Conservation (phyloP, 2,113 vertebrate genomes). For the Eleginops maclovinus region DNA sequence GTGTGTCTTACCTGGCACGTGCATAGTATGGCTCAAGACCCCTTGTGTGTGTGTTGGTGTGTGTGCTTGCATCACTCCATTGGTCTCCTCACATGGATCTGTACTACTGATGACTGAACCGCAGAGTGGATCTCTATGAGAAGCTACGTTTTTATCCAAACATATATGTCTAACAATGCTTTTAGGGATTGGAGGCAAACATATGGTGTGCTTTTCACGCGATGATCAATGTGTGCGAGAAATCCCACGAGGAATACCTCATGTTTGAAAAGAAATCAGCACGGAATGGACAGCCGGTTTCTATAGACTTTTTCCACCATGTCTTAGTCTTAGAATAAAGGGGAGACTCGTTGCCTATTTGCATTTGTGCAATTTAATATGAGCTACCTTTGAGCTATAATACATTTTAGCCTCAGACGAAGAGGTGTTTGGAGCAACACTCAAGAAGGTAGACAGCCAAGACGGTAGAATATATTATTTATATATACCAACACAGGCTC, state of each 20-base stretch:
- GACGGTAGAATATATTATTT: constrained; percentile 18
- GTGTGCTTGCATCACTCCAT: constrained; percentile 53
- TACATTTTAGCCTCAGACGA: not conserved
- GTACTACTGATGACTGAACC: constrained; percentile 58
- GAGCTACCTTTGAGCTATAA: not conserved
- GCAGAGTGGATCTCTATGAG: constrained; percentile 43
- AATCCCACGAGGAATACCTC: not conserved
- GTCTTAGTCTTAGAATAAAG: too few relatives aligned
- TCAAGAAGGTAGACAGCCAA: not conserved
- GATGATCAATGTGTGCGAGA: not conserved
- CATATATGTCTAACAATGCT: constrained; percentile 46
- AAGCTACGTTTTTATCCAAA: constrained; percentile 43
- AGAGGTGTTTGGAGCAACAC: not conserved
- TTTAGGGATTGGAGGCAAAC: constrained; percentile 36
- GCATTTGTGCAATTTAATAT: not conserved
- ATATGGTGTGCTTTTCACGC: not conserved
- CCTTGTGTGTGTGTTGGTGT: not conserved
- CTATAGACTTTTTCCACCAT: not conserved
- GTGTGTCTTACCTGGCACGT: constrained; percentile 66
- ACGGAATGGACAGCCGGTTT: constrained; percentile 7
- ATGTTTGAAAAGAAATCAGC: not conserved
- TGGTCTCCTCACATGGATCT: constrained; percentile 70
- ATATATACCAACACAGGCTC: not conserved
- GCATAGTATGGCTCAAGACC: constrained; percentile 47
- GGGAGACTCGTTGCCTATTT: not conserved